phyloP scores from a whole-genome alignment of 2,888 invertebrate genomes.

The Cremastinae sp. region DNA sequence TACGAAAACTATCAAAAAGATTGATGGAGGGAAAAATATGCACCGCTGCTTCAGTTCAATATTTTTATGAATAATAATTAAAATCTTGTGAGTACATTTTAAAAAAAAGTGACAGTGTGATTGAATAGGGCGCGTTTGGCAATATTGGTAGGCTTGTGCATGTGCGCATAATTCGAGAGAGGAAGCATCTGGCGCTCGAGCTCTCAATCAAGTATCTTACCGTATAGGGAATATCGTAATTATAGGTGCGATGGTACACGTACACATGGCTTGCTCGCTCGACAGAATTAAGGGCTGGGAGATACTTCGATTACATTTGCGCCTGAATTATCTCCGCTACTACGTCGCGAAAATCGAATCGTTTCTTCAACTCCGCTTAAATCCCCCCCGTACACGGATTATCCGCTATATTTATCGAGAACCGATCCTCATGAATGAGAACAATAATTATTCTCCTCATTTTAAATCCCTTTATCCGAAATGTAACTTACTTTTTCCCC shows the following conservation, averaged over 20 bases:
- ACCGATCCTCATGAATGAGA: neutral
- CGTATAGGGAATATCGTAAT: conserved; percentile 31
- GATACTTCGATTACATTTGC: conserved; percentile 46
- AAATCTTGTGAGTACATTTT: too few species aligned
- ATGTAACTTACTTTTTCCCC: too few species aligned
- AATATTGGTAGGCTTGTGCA: conserved; percentile 19
- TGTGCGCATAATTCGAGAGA: conserved; percentile 41
- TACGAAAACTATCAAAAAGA: too few species aligned
- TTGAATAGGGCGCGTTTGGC: neutral
- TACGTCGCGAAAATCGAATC: conserved; percentile 38
- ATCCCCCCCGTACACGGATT: neutral
- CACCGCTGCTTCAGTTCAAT: too few species aligned
- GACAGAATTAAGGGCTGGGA: conserved; percentile 42
- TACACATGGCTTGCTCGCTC: neutral
- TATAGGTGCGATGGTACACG: conserved; percentile 13
- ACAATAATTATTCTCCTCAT: neutral
- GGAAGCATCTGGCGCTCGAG: conserved; percentile 45
- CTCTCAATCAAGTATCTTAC: conserved; percentile 41
- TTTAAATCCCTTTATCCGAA: too few species aligned
- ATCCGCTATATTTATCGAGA: conserved; percentile 7
- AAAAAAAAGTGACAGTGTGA: too few species aligned
- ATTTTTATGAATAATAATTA: too few species aligned
- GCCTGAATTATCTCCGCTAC: conserved; percentile 42
- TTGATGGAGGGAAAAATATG: too few species aligned
- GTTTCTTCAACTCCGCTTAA: conserved; percentile 28